These are phyloP conservation scores for Frieseomelitta varia DNA, from an alignment of 1,140 invertebrate species.

Conservation along the genomic window DNA sequence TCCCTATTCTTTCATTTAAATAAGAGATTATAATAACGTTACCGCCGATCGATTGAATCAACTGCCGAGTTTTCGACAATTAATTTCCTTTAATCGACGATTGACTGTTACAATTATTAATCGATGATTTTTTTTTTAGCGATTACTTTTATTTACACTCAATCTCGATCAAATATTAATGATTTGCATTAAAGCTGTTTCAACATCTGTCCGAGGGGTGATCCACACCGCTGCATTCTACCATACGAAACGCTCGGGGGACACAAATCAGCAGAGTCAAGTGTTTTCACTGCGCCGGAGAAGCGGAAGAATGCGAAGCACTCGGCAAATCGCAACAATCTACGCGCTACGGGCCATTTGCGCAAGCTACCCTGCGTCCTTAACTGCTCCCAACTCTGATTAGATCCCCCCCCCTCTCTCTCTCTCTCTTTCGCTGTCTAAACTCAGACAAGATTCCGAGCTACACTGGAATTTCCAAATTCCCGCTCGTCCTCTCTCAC, in stretches of 20 bases:
- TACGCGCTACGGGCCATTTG: slow-evolving; percentile 14
- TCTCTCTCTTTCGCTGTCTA: too few relatives aligned
- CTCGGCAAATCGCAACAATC: slow-evolving; percentile 17
- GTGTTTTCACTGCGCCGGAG: not conserved
- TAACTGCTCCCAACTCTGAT: slow-evolving; percentile 1
- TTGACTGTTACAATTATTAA: too few relatives aligned
- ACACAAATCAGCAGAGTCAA: too few relatives aligned
- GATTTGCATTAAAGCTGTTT: not conserved
- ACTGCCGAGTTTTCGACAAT: too few relatives aligned
- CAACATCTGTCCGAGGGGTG: too few relatives aligned
- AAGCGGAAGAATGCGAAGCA: slow-evolving; percentile 33
- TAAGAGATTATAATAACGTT: too few relatives aligned
- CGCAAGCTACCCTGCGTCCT: not conserved
- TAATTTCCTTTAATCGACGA: not conserved
- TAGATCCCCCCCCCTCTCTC: not conserved
- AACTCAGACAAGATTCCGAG: slow-evolving; percentile 4
- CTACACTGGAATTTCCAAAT: slow-evolving; percentile 14
- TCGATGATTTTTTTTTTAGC: too few relatives aligned
- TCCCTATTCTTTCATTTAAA: too few relatives aligned
- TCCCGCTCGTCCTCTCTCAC: not conserved
- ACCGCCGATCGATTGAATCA: not conserved
- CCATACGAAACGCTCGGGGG: too few relatives aligned
- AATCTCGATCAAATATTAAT: not conserved
- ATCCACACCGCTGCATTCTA: too few relatives aligned
- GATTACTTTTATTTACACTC: too few relatives aligned